Evolutionary conservation across 2,797 vertebrate genomes (phyloP).

Genomic region (Epinephelus malabaricus): DNA sequence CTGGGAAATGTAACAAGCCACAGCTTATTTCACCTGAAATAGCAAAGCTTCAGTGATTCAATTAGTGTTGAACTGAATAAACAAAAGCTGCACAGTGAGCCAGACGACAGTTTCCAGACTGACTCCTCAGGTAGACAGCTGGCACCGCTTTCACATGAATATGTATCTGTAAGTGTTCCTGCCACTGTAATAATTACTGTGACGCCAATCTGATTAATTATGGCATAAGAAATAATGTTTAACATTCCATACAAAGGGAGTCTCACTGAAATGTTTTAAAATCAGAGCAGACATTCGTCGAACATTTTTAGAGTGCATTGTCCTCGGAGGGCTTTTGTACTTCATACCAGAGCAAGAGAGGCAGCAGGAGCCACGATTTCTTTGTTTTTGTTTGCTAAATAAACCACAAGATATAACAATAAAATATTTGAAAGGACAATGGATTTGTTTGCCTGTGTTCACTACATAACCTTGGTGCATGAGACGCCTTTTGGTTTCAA

Average conservation of each 20-base stretch:
- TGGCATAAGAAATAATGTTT: constrained; percentile 5
- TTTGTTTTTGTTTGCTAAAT: background rate
- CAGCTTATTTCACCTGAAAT: constrained; percentile 47
- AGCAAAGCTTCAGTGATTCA: constrained; percentile 54
- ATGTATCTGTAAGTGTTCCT: constrained; percentile 32
- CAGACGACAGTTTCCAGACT: constrained; percentile 30
- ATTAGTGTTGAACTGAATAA: constrained; percentile 59
- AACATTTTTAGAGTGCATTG: background rate
- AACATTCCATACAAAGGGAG: background rate
- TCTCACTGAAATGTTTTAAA: background rate
- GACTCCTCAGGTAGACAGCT: constrained; percentile 54
- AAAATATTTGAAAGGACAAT: background rate
- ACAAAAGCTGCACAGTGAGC: constrained; percentile 53
- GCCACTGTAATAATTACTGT: constrained; percentile 13
- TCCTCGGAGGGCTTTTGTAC: background rate
- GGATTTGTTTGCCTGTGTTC: background rate
- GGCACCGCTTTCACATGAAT: constrained; percentile 38
- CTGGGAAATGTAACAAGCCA: constrained; percentile 63
- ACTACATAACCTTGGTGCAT: background rate
- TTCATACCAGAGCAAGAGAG: background rate
- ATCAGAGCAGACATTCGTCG: constrained; percentile 16
- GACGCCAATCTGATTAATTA: constrained; percentile 25
- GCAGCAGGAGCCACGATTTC: background rate
- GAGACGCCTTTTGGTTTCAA: no score
- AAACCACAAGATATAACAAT: background rate